Evolutionary conservation across 1,140 invertebrate species (phyloP), one percentile per base, ranked within the genome.

Genomic region (Sycobia sp.): DNA sequence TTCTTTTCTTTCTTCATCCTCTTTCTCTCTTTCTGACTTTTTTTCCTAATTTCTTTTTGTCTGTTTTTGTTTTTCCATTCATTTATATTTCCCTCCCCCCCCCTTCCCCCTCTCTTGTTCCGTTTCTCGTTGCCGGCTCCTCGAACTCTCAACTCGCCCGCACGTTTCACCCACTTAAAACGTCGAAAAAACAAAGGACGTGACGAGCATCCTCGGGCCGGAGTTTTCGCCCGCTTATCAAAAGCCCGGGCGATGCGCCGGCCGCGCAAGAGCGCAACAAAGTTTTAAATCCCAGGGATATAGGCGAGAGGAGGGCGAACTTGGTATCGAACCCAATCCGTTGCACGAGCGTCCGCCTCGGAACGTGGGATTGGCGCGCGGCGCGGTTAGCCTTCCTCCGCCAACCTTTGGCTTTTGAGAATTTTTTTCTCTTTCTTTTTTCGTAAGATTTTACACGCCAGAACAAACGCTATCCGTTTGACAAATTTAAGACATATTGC

Each of bases 261-360:
- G 41, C 29, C 23, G 46, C 55, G 20, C 20, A 51, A 51, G 38
- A 25, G 34, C 36, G 16, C 25, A 61, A 60, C 63, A 56, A 73
- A 70, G 51, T n/a, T 76, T 76, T 68, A 68, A 74, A 76, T 74
- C 71, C 67, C 63, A 64, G 41, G 62, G 72, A 73, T 68, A 59
- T n/a, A n/a, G n/a, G n/a, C n/a, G n/a, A n/a, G n/a, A n/a, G 67
- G 54, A 65, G 55, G 60, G 63, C n/a, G 25, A 76, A 78, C 68
- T 76, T 71, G 53, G 55, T 78, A 77, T 79, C 73, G 62, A 69
- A 46, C 64, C 53, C 49, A 56, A 69, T 68, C 66, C 64, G 59
- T 29, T 62, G 62, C 18, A 18, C 67, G 47, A 63, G 67, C 57
- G n/a, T n/a, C 67, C 67, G 67, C 69, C 71, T 75, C 72, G 70